Base-by-base conservation (phyloP, 2,113 vertebrate genomes). In the Tupaia chinensis region DNA sequence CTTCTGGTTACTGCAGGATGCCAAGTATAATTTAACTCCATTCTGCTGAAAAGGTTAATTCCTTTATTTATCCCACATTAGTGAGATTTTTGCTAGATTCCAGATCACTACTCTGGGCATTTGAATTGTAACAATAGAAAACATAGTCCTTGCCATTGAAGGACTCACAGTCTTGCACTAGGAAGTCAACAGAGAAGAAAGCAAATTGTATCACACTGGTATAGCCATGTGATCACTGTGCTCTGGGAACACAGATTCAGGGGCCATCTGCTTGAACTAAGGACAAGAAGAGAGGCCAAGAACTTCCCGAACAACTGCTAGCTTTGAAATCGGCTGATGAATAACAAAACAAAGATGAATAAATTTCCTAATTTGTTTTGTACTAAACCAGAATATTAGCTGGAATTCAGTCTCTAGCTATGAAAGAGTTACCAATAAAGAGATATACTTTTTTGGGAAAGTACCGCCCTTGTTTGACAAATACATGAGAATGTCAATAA, bases 281-380 rank as follows among this genome's bases (percentile, higher is more conserved):
- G 9, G 56, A 17, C 17, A 68, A 65, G 58, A 4, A 19, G 25
- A 2, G 2, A 7, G 11, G 8, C 1, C 1, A 32, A 56, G 60
- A 69, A 19, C 20, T 23, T 83, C 29, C 60, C 3, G 69, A 79
- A 69, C 53, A 73, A 60, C 22, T 56, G 34, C 10, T 34, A 54
- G 2, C 61, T 84, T 70, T 90, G 44, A 10, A 56, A 94, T 76
- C 9, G 7, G 5, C 4, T 84, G 15, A 72, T 84, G 44, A 44
- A 44, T 72, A 92, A 73, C 23, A 68, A 61, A 69, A 65, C 1
- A 32, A 69, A 44, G 15, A 69, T 68, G 10, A 80, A 54, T 12
- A 87, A 3, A 77, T 93, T 91, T 91, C 44, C 19, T 65, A 34
- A 58, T 87, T 93, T 91, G 56, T 68, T 95, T 82, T 90, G 32